Evolutionary conservation across 2,888 invertebrate genomes (phyloP), one percentile per base, ranked within the genome.

Genomic region (Drosophila falleni): DNA sequence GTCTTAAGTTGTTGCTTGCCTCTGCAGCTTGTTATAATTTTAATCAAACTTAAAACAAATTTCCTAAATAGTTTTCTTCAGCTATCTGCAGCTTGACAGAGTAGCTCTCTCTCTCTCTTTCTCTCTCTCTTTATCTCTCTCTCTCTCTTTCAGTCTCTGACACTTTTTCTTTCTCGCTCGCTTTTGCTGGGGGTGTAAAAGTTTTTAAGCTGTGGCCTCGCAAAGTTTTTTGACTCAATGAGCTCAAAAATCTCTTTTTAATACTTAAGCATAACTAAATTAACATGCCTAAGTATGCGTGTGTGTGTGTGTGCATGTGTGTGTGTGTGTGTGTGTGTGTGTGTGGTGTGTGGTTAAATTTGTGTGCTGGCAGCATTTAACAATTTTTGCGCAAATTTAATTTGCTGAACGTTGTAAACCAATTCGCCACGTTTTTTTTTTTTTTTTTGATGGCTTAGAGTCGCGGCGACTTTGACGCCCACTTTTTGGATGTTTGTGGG

Each of bases 201-300:
- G 66, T 77, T 79, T 75, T 65, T 77, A 77, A 77, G 78, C 79
- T 78, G 75, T 54, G 76, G 76, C 76, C 76, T 79, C 69, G 74
- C 69, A 72, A 82, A 83, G 61, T 86, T 85, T 80, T 78, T 85
- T 78, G 78, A 74, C 83, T 81, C 80, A 89, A 89, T 89, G 86
- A 89, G 89, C 89, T 87, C 71, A 82, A 79, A 82, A 87, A 89
- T 88, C 88, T 87, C 86, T 84, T 89, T 87, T 89, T 88, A 89
- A 88, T 87, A 83, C 83, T 87, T 86, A 80, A 76, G 80, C 87
- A 83, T 83, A 88, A 89, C 88, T 78, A 88, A 87, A 87, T 89
- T 88, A 87, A 78, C 81, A 77, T 75, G 74, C 70, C 72, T 44
- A 68, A 68, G 70, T 73, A 58, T 62, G 64, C 35, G 59, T 50